These are phyloP conservation scores for Addax nasomaculatus DNA, from an alignment of 2,113 vertebrate species.

Conservation along the genomic window DNA sequence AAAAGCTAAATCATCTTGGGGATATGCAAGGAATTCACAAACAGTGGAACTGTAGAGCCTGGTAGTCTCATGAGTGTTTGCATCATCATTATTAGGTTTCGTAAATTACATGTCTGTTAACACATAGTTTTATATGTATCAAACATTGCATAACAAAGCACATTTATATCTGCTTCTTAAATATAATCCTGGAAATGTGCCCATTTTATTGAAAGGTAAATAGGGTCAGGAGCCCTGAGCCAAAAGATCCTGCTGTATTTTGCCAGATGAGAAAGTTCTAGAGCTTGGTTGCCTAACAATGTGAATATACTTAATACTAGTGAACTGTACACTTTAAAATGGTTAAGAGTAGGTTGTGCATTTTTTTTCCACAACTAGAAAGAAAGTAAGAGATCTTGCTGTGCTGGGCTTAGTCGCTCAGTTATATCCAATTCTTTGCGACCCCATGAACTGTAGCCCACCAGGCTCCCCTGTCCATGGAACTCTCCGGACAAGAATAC, in stretches of 20 bases:
- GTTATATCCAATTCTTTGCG: neutral
- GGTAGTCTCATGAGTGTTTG: neutral
- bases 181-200: neutral
- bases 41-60: neutral
- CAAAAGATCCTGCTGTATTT: neutral
- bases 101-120: neutral
- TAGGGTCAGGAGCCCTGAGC: neutral
- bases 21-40: neutral
- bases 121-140: neutral
- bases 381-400: neutral
- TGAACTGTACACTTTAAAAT: conserved; percentile 10
- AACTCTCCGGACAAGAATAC: neutral
- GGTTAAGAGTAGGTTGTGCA: neutral
- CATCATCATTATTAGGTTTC: neutral
- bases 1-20: neutral
- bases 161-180: neutral
- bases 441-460: neutral
- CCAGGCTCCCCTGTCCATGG: neutral
- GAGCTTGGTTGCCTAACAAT: neutral
- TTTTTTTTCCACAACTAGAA: neutral
- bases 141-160: neutral
- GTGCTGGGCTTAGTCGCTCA: neutral
- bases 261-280: neutral
- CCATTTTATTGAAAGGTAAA: neutral
- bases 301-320: neutral